Percentiles rank a stretch among this genome's conserved stretches.
These are phyloP conservation scores for Drosophila lini DNA, from an alignment of 1,140 invertebrate species.

Conservation along the genomic window DNA sequence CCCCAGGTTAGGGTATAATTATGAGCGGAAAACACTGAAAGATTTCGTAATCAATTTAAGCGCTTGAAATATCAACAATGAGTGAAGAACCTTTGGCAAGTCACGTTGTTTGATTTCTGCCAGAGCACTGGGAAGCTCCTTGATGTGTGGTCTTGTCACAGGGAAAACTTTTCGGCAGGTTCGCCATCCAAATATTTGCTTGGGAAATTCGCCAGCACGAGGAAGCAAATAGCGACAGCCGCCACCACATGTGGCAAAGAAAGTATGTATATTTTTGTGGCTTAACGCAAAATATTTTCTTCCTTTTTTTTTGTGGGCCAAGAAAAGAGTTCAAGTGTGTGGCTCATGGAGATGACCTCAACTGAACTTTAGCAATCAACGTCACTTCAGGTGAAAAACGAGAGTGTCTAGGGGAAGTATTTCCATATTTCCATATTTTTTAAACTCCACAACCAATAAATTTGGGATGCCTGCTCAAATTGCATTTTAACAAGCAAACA, in stretches of 20 bases:
- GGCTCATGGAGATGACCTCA: slow-evolving; percentile 23
- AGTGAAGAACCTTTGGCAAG: slow-evolving; percentile 37
- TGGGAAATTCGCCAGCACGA: slow-evolving; percentile 8
- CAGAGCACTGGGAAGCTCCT: slow-evolving; percentile 8
- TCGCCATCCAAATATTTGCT: slow-evolving; percentile 37
- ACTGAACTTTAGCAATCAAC: slow-evolving; percentile 37
- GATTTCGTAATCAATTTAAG: slow-evolving; percentile 49
- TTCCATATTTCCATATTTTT: slow-evolving; percentile 14
- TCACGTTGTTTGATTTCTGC: slow-evolving; percentile 42
- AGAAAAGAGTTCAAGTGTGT: slow-evolving; percentile 18
- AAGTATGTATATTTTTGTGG: slow-evolving; percentile 37
- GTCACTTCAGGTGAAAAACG: slow-evolving; percentile 32
- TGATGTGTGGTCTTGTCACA: slow-evolving; percentile 27
- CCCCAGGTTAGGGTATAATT: slow-evolving; percentile 18
- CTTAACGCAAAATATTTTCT: slow-evolving; percentile 17
- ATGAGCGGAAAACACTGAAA: neutral
- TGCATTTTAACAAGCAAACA: slow-evolving; percentile 7
- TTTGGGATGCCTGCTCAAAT: slow-evolving; percentile 4
- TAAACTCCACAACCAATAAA: neutral
- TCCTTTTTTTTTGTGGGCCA: neutral
- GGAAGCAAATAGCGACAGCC: neutral
- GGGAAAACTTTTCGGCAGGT: slow-evolving; percentile 31
- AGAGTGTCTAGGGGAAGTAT: neutral
- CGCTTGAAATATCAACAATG: slow-evolving; percentile 46
- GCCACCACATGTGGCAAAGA: slow-evolving; percentile 1